phyloP scores from a whole-genome alignment of 1,140 invertebrate genomes.

The Drosophila arawakana region DNA sequence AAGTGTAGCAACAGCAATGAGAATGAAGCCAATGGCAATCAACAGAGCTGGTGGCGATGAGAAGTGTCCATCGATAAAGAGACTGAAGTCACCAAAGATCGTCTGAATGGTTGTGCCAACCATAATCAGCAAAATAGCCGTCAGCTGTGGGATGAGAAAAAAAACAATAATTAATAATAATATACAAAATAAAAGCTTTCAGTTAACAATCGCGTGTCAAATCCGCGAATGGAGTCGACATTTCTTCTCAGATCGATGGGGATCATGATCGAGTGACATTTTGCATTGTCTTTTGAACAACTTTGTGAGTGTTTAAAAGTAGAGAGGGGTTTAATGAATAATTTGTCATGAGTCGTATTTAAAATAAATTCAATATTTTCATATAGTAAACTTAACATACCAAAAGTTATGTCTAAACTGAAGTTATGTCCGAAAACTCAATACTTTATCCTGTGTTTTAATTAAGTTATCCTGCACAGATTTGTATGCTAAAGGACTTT shows the following conservation, averaged over 20 bases:
- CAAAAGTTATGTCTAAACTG: no score
- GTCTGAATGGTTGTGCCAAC: slow-evolving; percentile 91
- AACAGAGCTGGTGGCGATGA: slow-evolving; percentile 90
- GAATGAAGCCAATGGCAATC: slow-evolving; percentile 90
- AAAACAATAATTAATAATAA: slow-evolving; percentile 8
- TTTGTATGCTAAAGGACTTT: no score
- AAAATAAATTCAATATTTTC: no score
- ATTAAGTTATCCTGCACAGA: no score
- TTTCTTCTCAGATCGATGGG: not conserved
- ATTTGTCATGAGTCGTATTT: no score
- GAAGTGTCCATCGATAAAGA: slow-evolving; percentile 89
- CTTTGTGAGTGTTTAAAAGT: not conserved
- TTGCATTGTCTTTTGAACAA: not conserved
- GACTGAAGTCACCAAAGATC: slow-evolving; percentile 90
- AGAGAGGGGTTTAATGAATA: no score
- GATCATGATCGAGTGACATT: not conserved
- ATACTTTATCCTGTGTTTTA: no score
- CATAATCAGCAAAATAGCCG: slow-evolving; percentile 90
- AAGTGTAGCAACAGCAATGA: slow-evolving; percentile 91
- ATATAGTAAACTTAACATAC: no score
- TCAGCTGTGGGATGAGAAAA: slow-evolving; percentile 86
- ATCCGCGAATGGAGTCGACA: not conserved
- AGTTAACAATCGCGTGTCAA: slow-evolving; percentile 28
- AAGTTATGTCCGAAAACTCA: no score
- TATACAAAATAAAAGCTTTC: not conserved